A percentile compares a stretch with the other conserved stretches of the same genome.
Evolutionary conservation across 2,888 invertebrate species (phyloP).

Genomic region (Pheosia gnoma): DNA sequence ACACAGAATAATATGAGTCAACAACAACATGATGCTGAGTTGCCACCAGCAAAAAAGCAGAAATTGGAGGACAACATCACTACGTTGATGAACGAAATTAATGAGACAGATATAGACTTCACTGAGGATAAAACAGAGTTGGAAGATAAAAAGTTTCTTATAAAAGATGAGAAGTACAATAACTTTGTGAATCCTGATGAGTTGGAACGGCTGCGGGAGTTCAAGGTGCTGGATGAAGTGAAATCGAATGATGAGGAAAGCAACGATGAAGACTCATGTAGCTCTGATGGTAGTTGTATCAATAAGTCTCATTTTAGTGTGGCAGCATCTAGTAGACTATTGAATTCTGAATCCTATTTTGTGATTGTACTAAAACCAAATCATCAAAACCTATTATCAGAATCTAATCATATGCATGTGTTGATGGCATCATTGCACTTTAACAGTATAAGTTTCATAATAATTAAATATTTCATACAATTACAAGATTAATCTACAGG

Average conservation of each 20-base stretch:
- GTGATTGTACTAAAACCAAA: too few relatives aligned
- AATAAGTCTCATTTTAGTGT: neutral
- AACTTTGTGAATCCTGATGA: conserved; percentile 63
- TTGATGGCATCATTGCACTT: neutral
- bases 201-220: conserved; percentile 66
- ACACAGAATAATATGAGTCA: conserved; percentile 49
- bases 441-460: too few relatives aligned
- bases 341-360: neutral
- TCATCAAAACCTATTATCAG: too few relatives aligned
- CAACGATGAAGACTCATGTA: conserved; percentile 66
- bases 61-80: conserved; percentile 37
- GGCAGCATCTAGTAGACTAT: neutral
- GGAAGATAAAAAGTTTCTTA: conserved; percentile 20
- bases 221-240: conserved; percentile 75
- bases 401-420: neutral
- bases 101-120: conserved; percentile 24
- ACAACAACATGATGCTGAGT: conserved; percentile 20
- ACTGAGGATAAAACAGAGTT: conserved; percentile 29
- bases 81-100: neutral
- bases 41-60: conserved; percentile 54
- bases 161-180: conserved; percentile 47
- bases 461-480: neutral
- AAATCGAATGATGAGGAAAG: conserved; percentile 74
- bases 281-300: conserved; percentile 61
- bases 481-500: neutral